phyloP scores from a whole-genome alignment of 2,113 vertebrate species.

The Acanthisitta chloris region DNA sequence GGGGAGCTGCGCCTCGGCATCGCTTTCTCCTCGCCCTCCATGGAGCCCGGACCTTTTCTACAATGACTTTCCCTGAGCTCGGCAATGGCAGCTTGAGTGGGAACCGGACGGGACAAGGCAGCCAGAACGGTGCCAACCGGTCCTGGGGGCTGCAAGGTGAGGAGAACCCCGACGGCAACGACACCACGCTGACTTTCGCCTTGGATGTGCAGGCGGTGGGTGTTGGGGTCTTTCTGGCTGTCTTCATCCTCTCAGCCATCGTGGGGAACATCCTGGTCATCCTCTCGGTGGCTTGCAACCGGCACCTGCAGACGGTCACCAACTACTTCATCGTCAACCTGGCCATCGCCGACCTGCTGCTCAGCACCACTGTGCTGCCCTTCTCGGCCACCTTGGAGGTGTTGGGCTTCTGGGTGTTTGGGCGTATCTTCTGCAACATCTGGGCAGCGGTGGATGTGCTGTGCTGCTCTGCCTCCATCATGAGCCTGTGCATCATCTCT shows the following conservation, averaged over 20 bases:
- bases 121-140: constrained; percentile 58
- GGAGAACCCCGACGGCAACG: constrained; percentile 68
- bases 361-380: constrained; percentile 91
- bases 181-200: constrained; percentile 68
- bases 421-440: constrained; percentile 94
- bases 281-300: constrained; percentile 93
- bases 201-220: constrained; percentile 84
- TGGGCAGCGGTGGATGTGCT: constrained; percentile 98
- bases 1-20: constrained; percentile 2
- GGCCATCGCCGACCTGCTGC: constrained; percentile 92
- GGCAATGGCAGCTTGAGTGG: constrained; percentile 83
- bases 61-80: constrained; percentile 86
- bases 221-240: constrained; percentile 86
- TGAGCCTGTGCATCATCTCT: constrained; percentile 97
- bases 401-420: constrained; percentile 94
- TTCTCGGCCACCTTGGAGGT: constrained; percentile 96
- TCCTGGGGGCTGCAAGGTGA: constrained; percentile 69
- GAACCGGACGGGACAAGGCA: constrained; percentile 71
- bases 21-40: constrained; percentile 44
- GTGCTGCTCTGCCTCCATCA: constrained; percentile 97
- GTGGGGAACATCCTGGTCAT: constrained; percentile 97
- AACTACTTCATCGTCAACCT: constrained; percentile 98
- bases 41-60: constrained; percentile 70
- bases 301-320: constrained; percentile 93
- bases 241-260: constrained; percentile 90